Evolutionary conservation across 2,113 vertebrate species (phyloP).

Genomic region (Catharus bicknelli): DNA sequence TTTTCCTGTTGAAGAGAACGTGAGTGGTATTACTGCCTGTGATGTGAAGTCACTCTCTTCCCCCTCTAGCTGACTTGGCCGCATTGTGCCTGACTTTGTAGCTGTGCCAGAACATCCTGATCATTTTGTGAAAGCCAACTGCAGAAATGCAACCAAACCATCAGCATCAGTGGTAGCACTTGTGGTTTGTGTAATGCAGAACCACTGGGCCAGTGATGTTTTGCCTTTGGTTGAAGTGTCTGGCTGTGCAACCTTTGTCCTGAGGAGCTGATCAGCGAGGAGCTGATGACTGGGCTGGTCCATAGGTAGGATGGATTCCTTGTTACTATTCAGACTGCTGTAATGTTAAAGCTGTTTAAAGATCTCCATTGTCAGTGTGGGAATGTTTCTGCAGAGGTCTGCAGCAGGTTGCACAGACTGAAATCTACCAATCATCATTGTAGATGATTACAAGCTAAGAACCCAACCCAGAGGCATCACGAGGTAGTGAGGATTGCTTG

Average conservation of each 20-base stretch:
- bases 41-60: background rate
- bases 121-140: background rate
- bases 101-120: background rate
- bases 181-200: background rate
- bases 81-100: background rate
- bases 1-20: background rate
- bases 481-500: background rate
- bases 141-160: background rate
- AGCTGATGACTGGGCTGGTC: background rate
- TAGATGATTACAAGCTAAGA: background rate
- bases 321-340: background rate
- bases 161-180: background rate
- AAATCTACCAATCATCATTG: background rate
- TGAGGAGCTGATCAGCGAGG: background rate
- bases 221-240: background rate
- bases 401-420: background rate
- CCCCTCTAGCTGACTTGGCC: background rate
- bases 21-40: background rate
- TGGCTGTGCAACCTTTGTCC: background rate
- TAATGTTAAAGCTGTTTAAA: background rate
- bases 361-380: background rate
- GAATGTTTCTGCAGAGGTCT: background rate
- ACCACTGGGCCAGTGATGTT: background rate
- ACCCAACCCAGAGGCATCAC: rapidly evolving
- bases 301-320: background rate